Percentiles rank a stretch among this genome's conserved stretches.
Evolutionary conservation across 2,888 invertebrate species (phyloP).

Genomic region (Volucella zonaria): DNA sequence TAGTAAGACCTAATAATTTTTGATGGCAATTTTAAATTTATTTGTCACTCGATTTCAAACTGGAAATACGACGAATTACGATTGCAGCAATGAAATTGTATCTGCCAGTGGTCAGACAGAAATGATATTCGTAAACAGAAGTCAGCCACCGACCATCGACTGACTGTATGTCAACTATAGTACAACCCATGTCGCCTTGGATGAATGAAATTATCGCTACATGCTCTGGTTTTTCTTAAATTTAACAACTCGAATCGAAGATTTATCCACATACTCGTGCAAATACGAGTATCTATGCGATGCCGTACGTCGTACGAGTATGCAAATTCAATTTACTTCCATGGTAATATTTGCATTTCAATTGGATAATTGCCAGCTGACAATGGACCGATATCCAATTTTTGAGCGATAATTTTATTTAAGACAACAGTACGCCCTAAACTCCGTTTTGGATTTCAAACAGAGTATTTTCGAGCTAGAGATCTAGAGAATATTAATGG

Average conservation of each 20-base stretch:
- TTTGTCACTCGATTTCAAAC: slow-evolving; percentile 48
- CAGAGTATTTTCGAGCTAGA: no score
- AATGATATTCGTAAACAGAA: slow-evolving; percentile 16
- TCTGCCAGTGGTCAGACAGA: slow-evolving; percentile 15
- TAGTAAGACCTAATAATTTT: slow-evolving; percentile 38
- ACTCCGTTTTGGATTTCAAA: no score
- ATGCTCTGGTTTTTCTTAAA: slow-evolving; percentile 25
- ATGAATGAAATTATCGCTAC: slow-evolving; percentile 43
- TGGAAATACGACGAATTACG: slow-evolving; percentile 34
- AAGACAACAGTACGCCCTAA: no score
- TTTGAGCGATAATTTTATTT: no score
- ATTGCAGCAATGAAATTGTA: slow-evolving; percentile 22
- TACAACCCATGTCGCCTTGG: slow-evolving; percentile 29
- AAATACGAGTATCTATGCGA: no score
- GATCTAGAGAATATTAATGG: no score
- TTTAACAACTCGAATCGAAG: slow-evolving; percentile 7
- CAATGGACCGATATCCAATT: slow-evolving; percentile 1
- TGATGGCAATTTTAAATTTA: slow-evolving; percentile 39
- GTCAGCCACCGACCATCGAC: slow-evolving; percentile 13
- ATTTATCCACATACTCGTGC: background rate
- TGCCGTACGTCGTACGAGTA: background rate
- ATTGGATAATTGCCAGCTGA: slow-evolving; percentile 1
- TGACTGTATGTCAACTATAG: slow-evolving; percentile 21
- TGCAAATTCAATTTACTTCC: slow-evolving; percentile 9
- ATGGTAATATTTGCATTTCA: background rate